Percentiles rank a stretch among this genome's conserved stretches.
These are phyloP conservation scores for Pollachius pollachius DNA, from an alignment of 2,113 vertebrate genomes.

Conservation along the genomic window DNA sequence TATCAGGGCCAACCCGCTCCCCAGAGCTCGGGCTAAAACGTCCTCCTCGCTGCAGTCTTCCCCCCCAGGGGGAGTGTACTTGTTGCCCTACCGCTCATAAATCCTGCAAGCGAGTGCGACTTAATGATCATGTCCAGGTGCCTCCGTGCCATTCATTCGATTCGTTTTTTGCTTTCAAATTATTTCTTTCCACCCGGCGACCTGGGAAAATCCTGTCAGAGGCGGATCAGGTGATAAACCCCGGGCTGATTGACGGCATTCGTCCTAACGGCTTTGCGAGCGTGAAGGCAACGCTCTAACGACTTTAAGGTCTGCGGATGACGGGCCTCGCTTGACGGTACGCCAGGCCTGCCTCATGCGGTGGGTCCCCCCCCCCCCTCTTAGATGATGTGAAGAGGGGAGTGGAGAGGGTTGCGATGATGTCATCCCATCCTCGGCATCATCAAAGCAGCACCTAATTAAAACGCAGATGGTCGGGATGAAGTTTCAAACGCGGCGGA, in stretches of 20 bases:
- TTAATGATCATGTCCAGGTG: conserved; percentile 42
- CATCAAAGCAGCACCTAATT: conserved; percentile 47
- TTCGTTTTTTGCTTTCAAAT: conserved; percentile 20
- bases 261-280: conserved; percentile 29
- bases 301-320: conserved; percentile 42
- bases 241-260: conserved; percentile 42
- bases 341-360: too few relatives aligned
- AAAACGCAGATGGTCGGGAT: conserved; percentile 25
- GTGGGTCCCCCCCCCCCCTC: conserved; percentile 14
- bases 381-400: background rate
- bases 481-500: conserved; percentile 20
- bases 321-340: conserved; percentile 41
- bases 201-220: conserved; percentile 56
- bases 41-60: background rate
- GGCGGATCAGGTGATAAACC: conserved; percentile 47
- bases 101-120: conserved; percentile 31
- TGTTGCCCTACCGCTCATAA: conserved; percentile 28
- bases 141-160: conserved; percentile 49
- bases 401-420: conserved; percentile 15
- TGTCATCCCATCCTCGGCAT: conserved; percentile 36
- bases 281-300: conserved; percentile 40
- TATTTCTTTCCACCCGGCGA: conserved; percentile 4
- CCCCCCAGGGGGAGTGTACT: conserved; percentile 15
- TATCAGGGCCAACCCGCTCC: too few relatives aligned
- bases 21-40: conserved; percentile 7